Base-by-base conservation (phyloP, 2,113 vertebrate species). In the Caranx ignobilis region DNA sequence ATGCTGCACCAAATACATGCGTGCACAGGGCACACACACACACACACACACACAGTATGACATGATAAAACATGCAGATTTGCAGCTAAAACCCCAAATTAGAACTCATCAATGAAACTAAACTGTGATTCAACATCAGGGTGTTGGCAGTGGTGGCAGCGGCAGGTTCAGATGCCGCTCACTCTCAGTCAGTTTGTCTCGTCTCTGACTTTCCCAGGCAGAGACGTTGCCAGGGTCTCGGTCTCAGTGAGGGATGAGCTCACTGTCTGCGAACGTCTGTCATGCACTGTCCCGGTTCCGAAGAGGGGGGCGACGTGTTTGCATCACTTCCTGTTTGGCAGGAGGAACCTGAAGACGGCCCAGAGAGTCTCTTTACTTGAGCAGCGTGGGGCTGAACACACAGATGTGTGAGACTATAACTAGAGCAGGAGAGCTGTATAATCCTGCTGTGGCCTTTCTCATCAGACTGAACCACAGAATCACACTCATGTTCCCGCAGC, bases 271-370 rank as follows among this genome's bases (percentile, higher is more conserved):
- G 72, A 73, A 77, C 54, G 37, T 79, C 64, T 88, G 60, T 66
- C 64, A 18, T 68, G 55, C 48, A 43, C 64, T 72, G 47, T 83
- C 77, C 80, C 21, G 61, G 67, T 63, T 82, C 47, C 37, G 64
- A 79, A 45, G 63, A 35, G 13, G 77, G 50, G 60, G 67, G 43
- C 57, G 16, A 77, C 61, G 79, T 75, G 72, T 71, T 84, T n/a
- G n/a, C 52, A 78, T 81, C 72, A 80, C 79, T 84, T 88, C 84
- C 74, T 74, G 61, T 85, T 63, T 87, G 74, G 62, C 69, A 61
- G 19, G 15, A 43, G 43, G 26, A 74, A 66, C 11, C 60, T 75
- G 56, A 72, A 78, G 32, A 50, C 64, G 11, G 71, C 18, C 39
- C 50, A 61, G 50, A 61, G 6, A 39, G 19, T 48, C 6, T 43